Base-by-base conservation (phyloP, 2,888 invertebrate genomes). In the Lathronympha strigana region DNA sequence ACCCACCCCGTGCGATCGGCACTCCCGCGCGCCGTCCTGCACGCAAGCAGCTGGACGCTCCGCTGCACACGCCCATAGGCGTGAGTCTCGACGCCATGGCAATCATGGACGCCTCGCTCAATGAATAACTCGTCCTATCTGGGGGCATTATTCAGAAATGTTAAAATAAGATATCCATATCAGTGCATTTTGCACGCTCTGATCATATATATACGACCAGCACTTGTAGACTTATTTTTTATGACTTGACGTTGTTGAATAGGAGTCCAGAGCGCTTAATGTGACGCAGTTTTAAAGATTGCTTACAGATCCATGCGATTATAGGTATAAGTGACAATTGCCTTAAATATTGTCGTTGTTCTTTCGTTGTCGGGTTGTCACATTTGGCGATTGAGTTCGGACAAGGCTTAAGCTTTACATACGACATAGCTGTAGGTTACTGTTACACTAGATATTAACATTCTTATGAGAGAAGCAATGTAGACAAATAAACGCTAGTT, bases 1-100 rank as follows among this genome's bases (percentile, higher is more conserved):
- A 92, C 68, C 89, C 92, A 21, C 92, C 92, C 60, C 83, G 92
- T 23, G 86, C 88, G 15, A 69, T 82, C 11, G 74, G 82, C 40
- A 67, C 84, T 36, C 83, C 86, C 3, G 68, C 83, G 61, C 81
- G 82, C 61, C 75, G 76, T 23, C 69, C 78, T 49, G 31, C 15
- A 19, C 76, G 81, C 45, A 83, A 82, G 67, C 74, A 71, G 47
- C 51, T 69, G 6, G 82, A 80, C 62, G 23, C 72, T 4, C 61
- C 70, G 38, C 60, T 72, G 31, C 57, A 31, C 17, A 55, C 67
- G 47, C 61, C 63, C 17, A 61, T 67, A 61, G 66, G 53, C 51
- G 60, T 64, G 21, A 38, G 33, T 33, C 57, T 55, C 31, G 57
- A 62, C 21, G 23, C 66, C 25, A 66, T 66, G 50, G 50, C 61